A percentile compares a stretch with the other conserved stretches of the same genome.
These are phyloP conservation scores for Manis javanica DNA, from an alignment of 2,797 vertebrate genomes.

Conservation along the genomic window DNA sequence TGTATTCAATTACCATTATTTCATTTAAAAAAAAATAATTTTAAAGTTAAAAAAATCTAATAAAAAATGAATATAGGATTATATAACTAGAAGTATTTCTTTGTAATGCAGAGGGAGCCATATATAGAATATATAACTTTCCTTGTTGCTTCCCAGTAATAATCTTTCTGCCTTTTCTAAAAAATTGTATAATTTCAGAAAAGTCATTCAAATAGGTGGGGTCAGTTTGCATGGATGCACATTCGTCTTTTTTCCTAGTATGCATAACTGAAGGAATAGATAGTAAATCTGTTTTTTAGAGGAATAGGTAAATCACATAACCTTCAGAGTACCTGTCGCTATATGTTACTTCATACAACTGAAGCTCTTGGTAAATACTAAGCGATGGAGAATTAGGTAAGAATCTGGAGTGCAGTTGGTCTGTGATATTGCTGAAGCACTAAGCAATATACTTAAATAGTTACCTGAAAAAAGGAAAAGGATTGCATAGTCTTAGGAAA, in stretches of 20 bases:
- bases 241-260: background rate
- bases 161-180: background rate
- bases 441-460: background rate
- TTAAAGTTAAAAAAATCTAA: conserved; percentile 9
- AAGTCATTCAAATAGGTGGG: background rate
- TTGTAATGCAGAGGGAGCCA: background rate
- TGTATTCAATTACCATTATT: background rate
- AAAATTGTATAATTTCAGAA: background rate
- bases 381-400: background rate
- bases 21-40: background rate
- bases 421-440: background rate
- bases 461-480: background rate
- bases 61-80: background rate
- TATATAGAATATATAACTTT: background rate
- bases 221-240: background rate
- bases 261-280: background rate
- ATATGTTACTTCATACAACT: background rate
- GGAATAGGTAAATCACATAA: background rate
- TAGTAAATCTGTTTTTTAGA: background rate
- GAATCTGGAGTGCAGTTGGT: background rate
- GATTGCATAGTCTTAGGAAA: background rate
- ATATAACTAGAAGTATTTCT: background rate
- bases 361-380: background rate
- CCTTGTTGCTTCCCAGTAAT: background rate
- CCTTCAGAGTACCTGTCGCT: background rate